phyloP scores from a whole-genome alignment of 2,888 invertebrate species.

The Zygaena filipendulae region DNA sequence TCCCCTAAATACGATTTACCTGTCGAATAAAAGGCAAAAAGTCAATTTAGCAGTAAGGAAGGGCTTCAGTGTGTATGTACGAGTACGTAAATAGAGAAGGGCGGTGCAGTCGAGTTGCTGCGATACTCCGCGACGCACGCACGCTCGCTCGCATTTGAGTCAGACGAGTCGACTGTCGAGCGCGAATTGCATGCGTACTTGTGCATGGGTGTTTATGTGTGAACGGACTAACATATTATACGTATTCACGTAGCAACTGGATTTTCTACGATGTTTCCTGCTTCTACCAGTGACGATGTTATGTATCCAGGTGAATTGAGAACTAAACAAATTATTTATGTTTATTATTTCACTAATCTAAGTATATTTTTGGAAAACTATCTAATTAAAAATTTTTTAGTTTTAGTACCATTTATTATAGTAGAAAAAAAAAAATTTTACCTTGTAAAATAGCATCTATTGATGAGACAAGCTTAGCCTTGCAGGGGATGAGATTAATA shows the following conservation, averaged over 20 bases:
- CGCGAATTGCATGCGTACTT: slow-evolving; percentile 23
- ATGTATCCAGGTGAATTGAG: slow-evolving; percentile 42
- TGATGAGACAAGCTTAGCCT: too few relatives aligned
- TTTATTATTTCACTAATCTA: slow-evolving; percentile 6
- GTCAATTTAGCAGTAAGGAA: slow-evolving; percentile 63
- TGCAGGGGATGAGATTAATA: too few relatives aligned
- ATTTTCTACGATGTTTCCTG: slow-evolving; percentile 47
- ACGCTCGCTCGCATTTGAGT: slow-evolving; percentile 24
- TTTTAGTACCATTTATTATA: too few relatives aligned
- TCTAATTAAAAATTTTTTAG: too few relatives aligned
- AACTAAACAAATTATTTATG: slow-evolving; percentile 3
- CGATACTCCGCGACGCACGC: slow-evolving; percentile 32
- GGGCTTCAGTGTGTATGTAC: slow-evolving; percentile 37
- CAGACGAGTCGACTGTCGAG: slow-evolving; percentile 22
- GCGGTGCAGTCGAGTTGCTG: slow-evolving; percentile 50
- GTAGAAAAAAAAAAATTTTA: too few relatives aligned
- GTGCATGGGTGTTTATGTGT: too few relatives aligned
- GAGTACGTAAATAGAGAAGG: slow-evolving; percentile 63
- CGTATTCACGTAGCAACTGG: slow-evolving; percentile 16
- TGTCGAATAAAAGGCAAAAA: slow-evolving; percentile 66
- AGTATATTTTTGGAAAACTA: slow-evolving; percentile 1
- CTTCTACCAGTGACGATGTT: slow-evolving; percentile 43
- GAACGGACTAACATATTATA: too few relatives aligned
- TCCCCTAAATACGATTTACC: slow-evolving; percentile 62
- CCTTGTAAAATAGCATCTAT: too few relatives aligned